These are phyloP conservation scores for Sminthopsis crassicaudata DNA, from an alignment of 2,113 vertebrate species.

Conservation along the genomic window DNA sequence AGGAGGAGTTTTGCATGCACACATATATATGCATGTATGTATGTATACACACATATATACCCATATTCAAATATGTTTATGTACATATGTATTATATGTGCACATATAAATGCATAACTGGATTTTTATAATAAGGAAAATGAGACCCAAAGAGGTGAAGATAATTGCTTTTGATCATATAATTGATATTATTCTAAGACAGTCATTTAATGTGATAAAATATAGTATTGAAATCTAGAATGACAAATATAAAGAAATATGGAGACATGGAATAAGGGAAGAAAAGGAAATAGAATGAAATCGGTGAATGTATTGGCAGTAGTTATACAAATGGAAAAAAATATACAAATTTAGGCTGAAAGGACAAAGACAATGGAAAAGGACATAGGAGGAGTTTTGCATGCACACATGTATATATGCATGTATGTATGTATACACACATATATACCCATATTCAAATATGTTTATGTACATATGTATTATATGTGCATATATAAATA, in stretches of 20 bases:
- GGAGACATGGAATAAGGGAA: not conserved
- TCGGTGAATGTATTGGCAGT: not conserved
- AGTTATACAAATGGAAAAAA: not conserved
- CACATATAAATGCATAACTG: not conserved
- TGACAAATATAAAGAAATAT: not conserved
- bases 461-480: not conserved
- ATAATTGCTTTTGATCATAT: constrained; percentile 25
- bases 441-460: not conserved
- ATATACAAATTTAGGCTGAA: not conserved
- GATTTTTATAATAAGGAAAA: constrained; percentile 51
- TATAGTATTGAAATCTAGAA: not conserved
- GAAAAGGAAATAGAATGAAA: not conserved
- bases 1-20: not conserved
- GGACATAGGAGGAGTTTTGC: constrained; percentile 33
- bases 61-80: not conserved
- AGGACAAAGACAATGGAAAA: constrained; percentile 21
- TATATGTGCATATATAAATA: not conserved
- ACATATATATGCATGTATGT: not conserved
- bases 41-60: not conserved
- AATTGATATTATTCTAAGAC: constrained; percentile 8
- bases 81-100: not conserved
- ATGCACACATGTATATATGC: not conserved
- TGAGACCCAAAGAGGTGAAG: constrained; percentile 13
- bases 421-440: not conserved
- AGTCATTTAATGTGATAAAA: not conserved